Evolutionary conservation across 2,113 vertebrate genomes (phyloP), one percentile per base, ranked within the genome.

Genomic region (Panthera tigris): DNA sequence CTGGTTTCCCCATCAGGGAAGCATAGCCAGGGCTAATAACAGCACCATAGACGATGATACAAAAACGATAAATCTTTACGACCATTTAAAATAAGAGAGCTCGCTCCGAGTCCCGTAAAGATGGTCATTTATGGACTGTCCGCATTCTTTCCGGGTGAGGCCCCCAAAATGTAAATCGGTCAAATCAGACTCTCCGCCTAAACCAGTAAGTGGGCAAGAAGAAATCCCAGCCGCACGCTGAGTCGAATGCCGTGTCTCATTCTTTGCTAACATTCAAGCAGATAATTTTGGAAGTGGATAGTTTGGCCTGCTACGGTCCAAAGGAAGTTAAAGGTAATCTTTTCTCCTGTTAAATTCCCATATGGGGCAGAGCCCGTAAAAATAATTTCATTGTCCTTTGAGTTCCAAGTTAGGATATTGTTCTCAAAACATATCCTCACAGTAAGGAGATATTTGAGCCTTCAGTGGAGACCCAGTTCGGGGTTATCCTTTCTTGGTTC

Each of bases 171-270:
- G 23, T 13, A 7, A 9, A 39, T 3, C 68, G 3, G 16, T 45
- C 69, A 21, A 11, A 5, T 10, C 0, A 27, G 23, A 29, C 36
- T 0, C 5, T 65, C 3, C 7, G 4, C 7, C 68, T 7, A 0
- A 66, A 7, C n/a, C 12, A 31, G 23, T 2, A 12, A 33, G 41
- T n/a, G 8, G 52, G 9, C 36, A 19, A 25, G 36, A 21, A 0
- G 9, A 16, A 1, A 10, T 21, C 31, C 50, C 33, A 4, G 2
- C 4, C 2, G 10, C 0, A 3, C 23, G 0, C 7, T 0, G 76
- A n/a, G 1, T 12, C 10, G 0, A 0, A 2, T 0, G 66, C 33
- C 0, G 3, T 7, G 1, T 36, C 33, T 12, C 19, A 4, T 6
- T 23, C 52, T 39, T 45, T 4, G 45, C 33, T 36, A 3, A 27